Evolutionary conservation across 2,888 invertebrate species (phyloP), one percentile per base, ranked within the genome.

Genomic region (Tetragnatha montana): DNA sequence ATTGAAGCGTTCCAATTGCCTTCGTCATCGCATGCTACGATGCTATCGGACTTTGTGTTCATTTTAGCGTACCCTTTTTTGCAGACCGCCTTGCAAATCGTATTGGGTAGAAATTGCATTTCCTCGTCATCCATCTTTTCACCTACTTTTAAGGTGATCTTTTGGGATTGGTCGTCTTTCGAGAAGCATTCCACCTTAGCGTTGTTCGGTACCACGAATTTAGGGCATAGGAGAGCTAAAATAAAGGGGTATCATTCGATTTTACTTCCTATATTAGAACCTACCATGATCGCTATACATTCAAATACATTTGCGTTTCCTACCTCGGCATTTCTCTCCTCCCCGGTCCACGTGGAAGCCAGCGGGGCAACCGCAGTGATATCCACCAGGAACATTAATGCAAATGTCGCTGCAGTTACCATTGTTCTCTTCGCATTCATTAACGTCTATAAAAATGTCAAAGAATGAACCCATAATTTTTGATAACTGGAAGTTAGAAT

Each of bases 341-440:
- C 93, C 93, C 4, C 89, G 85, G 78, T 85, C 93, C 35, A 95
- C 92, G 85, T 94, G 93, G 88, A 94, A 94, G 1, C 94, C 95
- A 21, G 93, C 92, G 0, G 95, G 94, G 92, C 95, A 95, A 0
- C 94, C 93, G 92, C 95, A 96, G 70, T 93, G 93, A 83, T 94
- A 94, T 51, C 94, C 93, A 12, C 91, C 91, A 1, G 79, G 68
- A 22, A 82, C 87, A 69, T 92, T 91, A 70, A 81, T 73, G 71
- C 92, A 92, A 6, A 19, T 92, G 91, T 95, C 94, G 21, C 94
- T 94, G 91, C 95, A 95, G 78, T 93, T 92, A 21, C 92, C 93
- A 85, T 93, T 93, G 10, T 93, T 93, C 21, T 92, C 73, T 76
- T 60, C 49, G n/a, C 92, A 92, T 70, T 91, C 89, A 69, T 92